Evolutionary conservation across 2,888 invertebrate species (phyloP).

Genomic region (Agrochola lota): DNA sequence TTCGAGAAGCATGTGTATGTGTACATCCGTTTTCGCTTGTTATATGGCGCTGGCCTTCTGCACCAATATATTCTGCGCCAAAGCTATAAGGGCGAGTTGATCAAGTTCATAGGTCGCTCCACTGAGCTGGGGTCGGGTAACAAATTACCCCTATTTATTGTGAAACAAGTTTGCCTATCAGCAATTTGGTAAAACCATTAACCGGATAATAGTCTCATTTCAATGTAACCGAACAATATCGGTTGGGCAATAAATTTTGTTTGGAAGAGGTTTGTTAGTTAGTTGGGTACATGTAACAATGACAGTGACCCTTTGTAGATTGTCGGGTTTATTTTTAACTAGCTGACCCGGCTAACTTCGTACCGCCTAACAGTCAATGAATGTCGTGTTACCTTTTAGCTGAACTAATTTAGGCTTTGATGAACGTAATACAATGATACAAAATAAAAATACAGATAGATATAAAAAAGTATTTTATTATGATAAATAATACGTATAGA

Average conservation of each 20-base stretch:
- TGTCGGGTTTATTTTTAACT: constrained; percentile 14
- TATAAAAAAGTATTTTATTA: too few species aligned
- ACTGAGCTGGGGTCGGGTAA: constrained; percentile 71
- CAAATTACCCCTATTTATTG: constrained; percentile 85
- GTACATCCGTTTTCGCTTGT: neutral
- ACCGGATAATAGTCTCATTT: constrained; percentile 77
- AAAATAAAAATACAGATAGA: too few species aligned
- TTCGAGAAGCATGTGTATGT: neutral
- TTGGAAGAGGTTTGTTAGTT: constrained; percentile 34
- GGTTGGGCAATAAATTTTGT: constrained; percentile 54
- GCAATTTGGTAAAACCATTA: constrained; percentile 84
- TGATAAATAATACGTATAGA: too few species aligned
- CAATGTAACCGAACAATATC: constrained; percentile 65
- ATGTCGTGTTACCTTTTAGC: too few species aligned
- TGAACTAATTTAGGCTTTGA: too few species aligned
- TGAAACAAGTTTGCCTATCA: constrained; percentile 83
- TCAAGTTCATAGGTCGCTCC: constrained; percentile 74
- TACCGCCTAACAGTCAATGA: too few species aligned
- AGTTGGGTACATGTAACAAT: neutral
- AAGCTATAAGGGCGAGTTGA: constrained; percentile 66
- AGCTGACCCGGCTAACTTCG: too few species aligned
- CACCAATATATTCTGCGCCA: neutral
- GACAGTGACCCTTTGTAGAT: constrained; percentile 7
- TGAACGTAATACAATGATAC: too few species aligned
- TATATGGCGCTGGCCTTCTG: neutral